Evolutionary conservation across 2,888 invertebrate genomes (phyloP), one percentile per base, ranked within the genome.

Genomic region (Tiliacea aurago): DNA sequence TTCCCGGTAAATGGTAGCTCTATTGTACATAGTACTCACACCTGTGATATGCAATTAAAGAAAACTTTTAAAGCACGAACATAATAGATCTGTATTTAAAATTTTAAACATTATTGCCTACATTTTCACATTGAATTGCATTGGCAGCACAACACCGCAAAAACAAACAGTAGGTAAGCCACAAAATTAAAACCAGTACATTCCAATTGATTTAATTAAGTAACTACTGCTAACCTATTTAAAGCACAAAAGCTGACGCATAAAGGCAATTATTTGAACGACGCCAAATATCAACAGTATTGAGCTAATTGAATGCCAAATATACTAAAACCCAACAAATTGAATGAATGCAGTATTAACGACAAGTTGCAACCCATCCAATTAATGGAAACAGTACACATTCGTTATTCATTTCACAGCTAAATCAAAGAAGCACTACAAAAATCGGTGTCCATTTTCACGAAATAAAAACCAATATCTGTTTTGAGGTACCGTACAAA

Each of bases 381-480:
- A 78, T 82, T 63, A 80, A 18, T 73, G 59, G 33, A 33, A 61
- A 73, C 41, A 75, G 51, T 51, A 62, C n/a, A 51, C 41, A 73
- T 56, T 70, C 33, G 47, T 73, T 55, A 67, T 67, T 72, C 33
- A 65, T 66, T 75, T 68, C 68, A 70, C 20, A 61, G 58, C 59
- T 43, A 76, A 84, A 76, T 77, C 59, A 76, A 67, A 77, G 80
- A 85, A 80, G 77, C 84, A 20, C 68, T 70, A 80, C 61, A 86
- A 84, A 70, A 63, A 66, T 41, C 58, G 67, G 66, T 75, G 67
- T 73, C 65, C 41, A 74, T 77, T 81, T 81, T 70, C 64, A 72
- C 70, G 51, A 67, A 71, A 78, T 73, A 55, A 43, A 76, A 78
- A 66, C 55, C 70, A 67, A 68, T 45, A 66, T 62, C 33, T 59